Percentiles rank a stretch among this genome's conserved stretches.
Evolutionary conservation across 2,888 invertebrate genomes (phyloP).

Genomic region (Cerceris ruficornis): DNA sequence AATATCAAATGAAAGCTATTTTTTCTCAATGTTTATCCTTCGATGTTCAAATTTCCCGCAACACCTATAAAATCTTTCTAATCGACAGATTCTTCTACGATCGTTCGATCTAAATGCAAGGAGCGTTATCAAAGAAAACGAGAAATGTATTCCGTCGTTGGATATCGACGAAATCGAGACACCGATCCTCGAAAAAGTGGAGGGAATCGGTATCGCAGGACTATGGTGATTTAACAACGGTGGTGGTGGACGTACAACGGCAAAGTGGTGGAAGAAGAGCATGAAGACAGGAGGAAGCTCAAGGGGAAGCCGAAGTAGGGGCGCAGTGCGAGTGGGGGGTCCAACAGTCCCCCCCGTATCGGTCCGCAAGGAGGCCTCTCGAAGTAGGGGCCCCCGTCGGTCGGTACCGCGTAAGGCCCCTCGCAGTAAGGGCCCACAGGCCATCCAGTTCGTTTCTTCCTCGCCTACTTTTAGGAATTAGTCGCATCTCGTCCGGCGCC

Average conservation of each 20-base stretch:
- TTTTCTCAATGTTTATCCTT: too few relatives aligned
- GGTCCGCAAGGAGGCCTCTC: slow-evolving; percentile 63
- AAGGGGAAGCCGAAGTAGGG: slow-evolving; percentile 49
- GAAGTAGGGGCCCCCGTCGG: slow-evolving; percentile 73
- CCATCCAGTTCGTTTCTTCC: slow-evolving; percentile 80
- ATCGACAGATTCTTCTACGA: too few relatives aligned
- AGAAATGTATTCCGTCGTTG: too few relatives aligned
- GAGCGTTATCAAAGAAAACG: too few relatives aligned
- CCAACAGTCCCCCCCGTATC: slow-evolving; percentile 47
- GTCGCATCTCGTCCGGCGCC: slow-evolving; percentile 74
- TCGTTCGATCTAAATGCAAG: too few relatives aligned
- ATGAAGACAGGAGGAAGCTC: slow-evolving; percentile 32
- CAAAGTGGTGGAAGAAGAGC: slow-evolving; percentile 55
- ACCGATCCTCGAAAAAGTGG: slow-evolving; percentile 3
- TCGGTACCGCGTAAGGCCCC: slow-evolving; percentile 72
- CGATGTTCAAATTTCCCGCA: too few relatives aligned
- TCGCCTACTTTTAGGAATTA: slow-evolving; percentile 79
- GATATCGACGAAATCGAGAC: slow-evolving; percentile 1
- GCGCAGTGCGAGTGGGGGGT: slow-evolving; percentile 52
- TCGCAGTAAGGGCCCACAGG: slow-evolving; percentile 81
- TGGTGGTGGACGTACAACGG: slow-evolving; percentile 34
- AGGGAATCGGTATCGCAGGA: slow-evolving; percentile 16
- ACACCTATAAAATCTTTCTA: too few relatives aligned
- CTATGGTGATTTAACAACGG: slow-evolving; percentile 25
- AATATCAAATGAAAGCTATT: too few relatives aligned